Evolutionary conservation across 2,888 invertebrate genomes (phyloP), one percentile per base, ranked within the genome.

Genomic region (Agelastica alni): DNA sequence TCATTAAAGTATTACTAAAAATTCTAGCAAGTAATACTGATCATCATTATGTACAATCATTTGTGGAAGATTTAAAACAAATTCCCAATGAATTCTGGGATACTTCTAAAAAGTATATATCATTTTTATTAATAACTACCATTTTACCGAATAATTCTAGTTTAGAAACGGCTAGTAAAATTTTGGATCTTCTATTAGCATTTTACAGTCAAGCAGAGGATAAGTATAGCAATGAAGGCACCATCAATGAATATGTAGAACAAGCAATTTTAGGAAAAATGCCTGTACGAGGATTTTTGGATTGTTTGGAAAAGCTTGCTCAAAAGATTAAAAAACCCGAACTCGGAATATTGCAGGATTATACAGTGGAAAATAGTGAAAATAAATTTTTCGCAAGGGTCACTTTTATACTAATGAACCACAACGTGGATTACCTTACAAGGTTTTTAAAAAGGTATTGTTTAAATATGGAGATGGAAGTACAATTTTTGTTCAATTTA

Each of bases 221-320:
- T 14, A 48, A 36, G 28, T 44, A 42, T 30, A 14, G 28, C 3
- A 6, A 51, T 30, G 30, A 42, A 12, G 16, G 22, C 22, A 28
- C 51, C 48, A 63, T 76, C 39, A 72, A 74, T 7, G 54, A 56
- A 12, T 48, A 56, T 22, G 70, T 60, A 6, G 20, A 20, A 72
- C 69, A 69, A 9, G 76, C 80, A 2, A 76, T 71, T 32, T 71
- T 75, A 28, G 76, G 81, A 37, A 77, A 76, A 58, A 80, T 86
- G 58, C 77, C 84, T 0, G 76, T 85, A 60, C 79, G 82, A 70
- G 76, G 82, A 1, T 80, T 83, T 65, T 77, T 83, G 30, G 78
- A 81, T 59, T 81, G 84, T 53, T 73, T 86, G 42, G 66, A 72
- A 1, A 78, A 76, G 43, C 73, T 86, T 1, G 79, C 82, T 43